Conservation (phyloP, 2,797 vertebrate species). For the Gambusia yucatana region DNA sequence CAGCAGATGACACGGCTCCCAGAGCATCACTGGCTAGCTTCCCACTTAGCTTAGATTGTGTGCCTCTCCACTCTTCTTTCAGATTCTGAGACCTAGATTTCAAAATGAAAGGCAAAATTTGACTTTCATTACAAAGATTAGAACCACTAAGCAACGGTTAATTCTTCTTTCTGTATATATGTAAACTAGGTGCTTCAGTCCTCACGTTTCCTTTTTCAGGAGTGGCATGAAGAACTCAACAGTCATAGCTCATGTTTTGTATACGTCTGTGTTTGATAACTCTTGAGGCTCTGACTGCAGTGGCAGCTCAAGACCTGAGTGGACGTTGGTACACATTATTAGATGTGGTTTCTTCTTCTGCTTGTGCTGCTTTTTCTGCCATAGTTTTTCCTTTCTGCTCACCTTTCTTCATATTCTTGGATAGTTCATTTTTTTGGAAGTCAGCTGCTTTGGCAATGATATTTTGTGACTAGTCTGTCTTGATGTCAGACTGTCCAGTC, state of each 20-base stretch:
- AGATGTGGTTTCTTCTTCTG: no score
- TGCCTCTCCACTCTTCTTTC: no score
- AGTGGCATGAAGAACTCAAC: neutral
- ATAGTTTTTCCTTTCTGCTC: no score
- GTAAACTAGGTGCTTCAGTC: neutral
- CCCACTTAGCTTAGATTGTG: neutral
- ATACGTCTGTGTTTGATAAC: neutral
- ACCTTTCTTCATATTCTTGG: no score
- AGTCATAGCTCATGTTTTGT: neutral
- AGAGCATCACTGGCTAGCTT: neutral
- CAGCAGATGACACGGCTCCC: neutral
- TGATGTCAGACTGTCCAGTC: neutral
- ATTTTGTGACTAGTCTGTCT: neutral
- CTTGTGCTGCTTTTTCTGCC: no score
- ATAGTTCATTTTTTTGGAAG: neutral
- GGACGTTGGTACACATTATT: neutral
- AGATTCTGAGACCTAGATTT: no score
- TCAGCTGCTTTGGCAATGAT: neutral
- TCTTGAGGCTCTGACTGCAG: no score
- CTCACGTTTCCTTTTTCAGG: neutral
- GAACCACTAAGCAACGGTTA: neutral
- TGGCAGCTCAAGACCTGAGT: neutral
- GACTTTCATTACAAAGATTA: neutral
- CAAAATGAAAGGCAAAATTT: no score
- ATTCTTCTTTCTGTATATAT: neutral